These are phyloP conservation scores for Bos indicus DNA, from an alignment of 2,113 vertebrate genomes.

Conservation along the genomic window DNA sequence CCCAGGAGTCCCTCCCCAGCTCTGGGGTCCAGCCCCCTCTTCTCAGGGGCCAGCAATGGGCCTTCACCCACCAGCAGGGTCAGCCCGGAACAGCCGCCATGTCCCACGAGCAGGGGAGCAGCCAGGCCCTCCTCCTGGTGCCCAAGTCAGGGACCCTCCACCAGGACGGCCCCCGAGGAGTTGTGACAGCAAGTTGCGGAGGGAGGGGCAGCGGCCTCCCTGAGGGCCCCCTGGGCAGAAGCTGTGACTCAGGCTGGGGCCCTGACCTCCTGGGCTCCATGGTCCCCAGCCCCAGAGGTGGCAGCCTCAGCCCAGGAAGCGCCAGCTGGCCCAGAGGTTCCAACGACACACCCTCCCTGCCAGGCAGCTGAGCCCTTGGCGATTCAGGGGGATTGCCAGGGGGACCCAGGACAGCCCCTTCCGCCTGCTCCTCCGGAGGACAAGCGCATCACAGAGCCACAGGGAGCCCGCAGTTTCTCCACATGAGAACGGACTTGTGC, in stretches of 20 bases:
- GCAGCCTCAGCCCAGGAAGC: neutral
- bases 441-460: neutral
- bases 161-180: accelerated
- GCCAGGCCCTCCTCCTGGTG: neutral
- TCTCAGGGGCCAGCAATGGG: neutral
- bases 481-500: neutral
- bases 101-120: neutral
- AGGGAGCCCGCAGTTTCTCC: neutral
- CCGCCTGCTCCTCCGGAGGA: neutral
- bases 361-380: neutral
- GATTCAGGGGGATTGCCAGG: accelerated
- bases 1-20: neutral
- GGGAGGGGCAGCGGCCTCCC: neutral
- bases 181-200: neutral
- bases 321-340: no score
- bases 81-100: accelerated
- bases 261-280: neutral
- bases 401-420: neutral
- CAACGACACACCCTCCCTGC: neutral
- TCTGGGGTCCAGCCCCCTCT: neutral
- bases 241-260: no score
- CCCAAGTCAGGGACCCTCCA: neutral
- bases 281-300: neutral
- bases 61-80: neutral
- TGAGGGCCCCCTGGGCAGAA: no score